Percentiles rank a stretch among this genome's conserved stretches.
phyloP scores from a whole-genome alignment of 2,113 vertebrate genomes.

The Perccottus glenii region DNA sequence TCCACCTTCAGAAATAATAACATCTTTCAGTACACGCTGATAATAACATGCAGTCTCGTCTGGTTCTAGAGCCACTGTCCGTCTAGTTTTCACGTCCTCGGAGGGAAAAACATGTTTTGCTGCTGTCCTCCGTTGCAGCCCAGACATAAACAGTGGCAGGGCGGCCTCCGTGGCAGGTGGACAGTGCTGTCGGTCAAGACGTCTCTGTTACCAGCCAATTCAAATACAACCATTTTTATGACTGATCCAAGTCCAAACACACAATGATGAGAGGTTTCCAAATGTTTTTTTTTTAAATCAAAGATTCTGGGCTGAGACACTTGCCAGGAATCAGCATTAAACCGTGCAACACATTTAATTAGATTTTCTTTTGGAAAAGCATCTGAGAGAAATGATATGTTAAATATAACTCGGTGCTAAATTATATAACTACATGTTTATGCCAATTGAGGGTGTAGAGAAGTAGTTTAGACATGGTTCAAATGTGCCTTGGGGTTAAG shows the following conservation, averaged over 20 bases:
- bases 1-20: slow-evolving; percentile 50
- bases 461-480: slow-evolving; percentile 9
- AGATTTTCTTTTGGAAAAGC: slow-evolving; percentile 66
- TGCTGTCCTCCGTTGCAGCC: slow-evolving; percentile 25
- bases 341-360: slow-evolving; percentile 57
- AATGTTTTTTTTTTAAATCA: slow-evolving; percentile 24
- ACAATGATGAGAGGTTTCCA: slow-evolving; percentile 2
- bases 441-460: slow-evolving; percentile 41
- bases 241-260: not conserved
- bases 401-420: slow-evolving; percentile 66
- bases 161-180: slow-evolving; percentile 23
- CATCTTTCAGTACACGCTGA: slow-evolving; percentile 35
- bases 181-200: slow-evolving; percentile 12
- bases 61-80: slow-evolving; percentile 12
- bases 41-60: slow-evolving; percentile 48
- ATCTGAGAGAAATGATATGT: slow-evolving; percentile 52
- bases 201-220: not conserved
- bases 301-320: slow-evolving; percentile 23
- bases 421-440: slow-evolving; percentile 56
- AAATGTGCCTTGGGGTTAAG: slow-evolving; percentile 5
- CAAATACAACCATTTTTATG: slow-evolving; percentile 5
- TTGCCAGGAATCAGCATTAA: slow-evolving; percentile 54
- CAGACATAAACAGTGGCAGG: slow-evolving; percentile 63
- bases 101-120: slow-evolving; percentile 65
- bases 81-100: slow-evolving; percentile 21